Evolutionary conservation across 2,888 invertebrate genomes (phyloP).

Genomic region (Marasmarcha lunaedactyla): DNA sequence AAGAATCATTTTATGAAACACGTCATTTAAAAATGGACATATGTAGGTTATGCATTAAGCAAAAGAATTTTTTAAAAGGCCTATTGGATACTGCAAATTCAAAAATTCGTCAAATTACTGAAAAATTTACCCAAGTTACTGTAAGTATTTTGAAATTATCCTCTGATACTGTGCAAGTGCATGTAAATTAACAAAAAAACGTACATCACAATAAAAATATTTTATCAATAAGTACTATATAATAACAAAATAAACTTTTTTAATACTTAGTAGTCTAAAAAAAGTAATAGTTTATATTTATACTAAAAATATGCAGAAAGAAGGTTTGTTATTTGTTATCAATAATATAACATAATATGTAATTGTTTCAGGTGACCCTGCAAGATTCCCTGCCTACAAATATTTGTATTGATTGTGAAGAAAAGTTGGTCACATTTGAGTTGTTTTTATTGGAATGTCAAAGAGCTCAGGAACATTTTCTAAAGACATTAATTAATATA

Average conservation of each 20-base stretch:
- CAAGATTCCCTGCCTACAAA: slow-evolving; percentile 47
- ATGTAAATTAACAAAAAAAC: no score
- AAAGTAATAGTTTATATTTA: no score
- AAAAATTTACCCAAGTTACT: slow-evolving; percentile 29
- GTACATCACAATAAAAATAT: no score
- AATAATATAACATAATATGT: no score
- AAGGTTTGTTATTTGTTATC: no score
- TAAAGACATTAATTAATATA: slow-evolving; percentile 7
- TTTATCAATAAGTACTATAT: no score
- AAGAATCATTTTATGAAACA: no score
- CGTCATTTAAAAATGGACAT: slow-evolving; percentile 14
- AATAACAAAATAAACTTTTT: no score
- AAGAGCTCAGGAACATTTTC: slow-evolving; percentile 36
- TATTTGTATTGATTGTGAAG: slow-evolving; percentile 55
- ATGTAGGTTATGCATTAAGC: slow-evolving; percentile 55
- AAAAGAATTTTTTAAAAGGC: slow-evolving; percentile 49
- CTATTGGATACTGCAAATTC: slow-evolving; percentile 44
- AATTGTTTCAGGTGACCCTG: slow-evolving; percentile 39
- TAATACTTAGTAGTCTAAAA: no score
- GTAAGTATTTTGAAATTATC: slow-evolving; percentile 14
- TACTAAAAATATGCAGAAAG: no score
- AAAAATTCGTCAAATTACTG: slow-evolving; percentile 42
- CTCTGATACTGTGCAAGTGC: no score
- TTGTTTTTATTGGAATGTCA: slow-evolving; percentile 53
- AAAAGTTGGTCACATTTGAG: slow-evolving; percentile 56